A percentile compares a stretch with the other conserved stretches of the same genome.
phyloP scores from a whole-genome alignment of 1,140 invertebrate species.

The Eueides isabella region DNA sequence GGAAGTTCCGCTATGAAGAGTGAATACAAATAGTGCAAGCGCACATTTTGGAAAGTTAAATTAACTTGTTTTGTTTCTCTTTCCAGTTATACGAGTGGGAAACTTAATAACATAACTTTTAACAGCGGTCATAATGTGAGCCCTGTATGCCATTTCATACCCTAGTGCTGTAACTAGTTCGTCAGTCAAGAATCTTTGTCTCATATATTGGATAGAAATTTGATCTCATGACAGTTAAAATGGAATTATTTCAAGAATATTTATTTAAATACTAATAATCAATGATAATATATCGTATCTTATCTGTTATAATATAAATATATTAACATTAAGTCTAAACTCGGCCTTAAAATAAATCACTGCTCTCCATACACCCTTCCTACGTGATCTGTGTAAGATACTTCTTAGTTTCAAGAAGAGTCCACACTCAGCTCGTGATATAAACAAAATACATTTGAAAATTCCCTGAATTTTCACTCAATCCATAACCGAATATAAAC shows the following conservation, averaged over 20 bases:
- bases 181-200: slow-evolving; percentile 2
- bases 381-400: no score
- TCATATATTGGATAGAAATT: neutral
- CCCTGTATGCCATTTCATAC: slow-evolving; percentile 28
- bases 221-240: neutral
- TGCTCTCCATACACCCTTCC: no score
- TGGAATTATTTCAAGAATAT: neutral
- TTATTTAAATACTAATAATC: neutral
- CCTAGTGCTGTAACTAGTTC: slow-evolving; percentile 17
- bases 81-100: slow-evolving; percentile 13
- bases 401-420: no score
- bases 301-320: no score
- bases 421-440: no score
- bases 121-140: slow-evolving; percentile 22
- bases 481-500: neutral
- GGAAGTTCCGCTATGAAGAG: neutral
- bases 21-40: slow-evolving; percentile 14
- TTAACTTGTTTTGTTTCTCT: slow-evolving; percentile 34
- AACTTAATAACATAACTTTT: slow-evolving; percentile 28
- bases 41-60: slow-evolving; percentile 33
- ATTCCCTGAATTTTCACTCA: no score
- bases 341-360: no score
- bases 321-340: no score
- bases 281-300: no score
- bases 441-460: no score